These are phyloP conservation scores for Zaprionus kolodkinae DNA, from an alignment of 1,140 invertebrate species.

Conservation along the genomic window DNA sequence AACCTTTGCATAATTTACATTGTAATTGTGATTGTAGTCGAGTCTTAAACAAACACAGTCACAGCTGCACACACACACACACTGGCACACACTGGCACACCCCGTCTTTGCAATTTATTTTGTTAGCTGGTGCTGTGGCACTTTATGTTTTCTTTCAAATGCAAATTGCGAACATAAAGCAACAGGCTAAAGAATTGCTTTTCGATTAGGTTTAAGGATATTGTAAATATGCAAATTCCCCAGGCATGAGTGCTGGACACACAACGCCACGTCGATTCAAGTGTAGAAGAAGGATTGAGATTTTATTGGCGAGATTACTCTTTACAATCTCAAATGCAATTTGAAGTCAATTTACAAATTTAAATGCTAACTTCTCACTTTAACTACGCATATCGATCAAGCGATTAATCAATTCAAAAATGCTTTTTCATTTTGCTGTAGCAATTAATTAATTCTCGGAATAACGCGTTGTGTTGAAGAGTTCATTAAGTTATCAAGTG, in stretches of 20 bases:
- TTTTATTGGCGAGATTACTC: constrained; percentile 7
- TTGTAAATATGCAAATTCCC: constrained; percentile 40
- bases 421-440: neutral
- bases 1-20: constrained; percentile 23
- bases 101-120: neutral
- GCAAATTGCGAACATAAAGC: constrained; percentile 31
- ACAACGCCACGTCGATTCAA: constrained; percentile 4
- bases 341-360: constrained; percentile 2
- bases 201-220: constrained; percentile 15
- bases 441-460: neutral
- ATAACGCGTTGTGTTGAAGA: neutral
- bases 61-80: neutral
- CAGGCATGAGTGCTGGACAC: neutral
- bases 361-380: neutral
- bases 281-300: constrained; percentile 5
- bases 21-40: constrained; percentile 25
- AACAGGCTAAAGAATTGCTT: constrained; percentile 15
- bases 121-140: constrained; percentile 20
- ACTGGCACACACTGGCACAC: neutral
- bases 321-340: neutral
- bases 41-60: constrained; percentile 2
- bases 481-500: constrained; percentile 1
- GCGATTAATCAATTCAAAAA: neutral
- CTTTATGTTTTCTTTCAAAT: constrained; percentile 40
- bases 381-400: neutral